Evolutionary conservation across 2,888 invertebrate genomes (phyloP).

Genomic region (Lithophane ornitopus): DNA sequence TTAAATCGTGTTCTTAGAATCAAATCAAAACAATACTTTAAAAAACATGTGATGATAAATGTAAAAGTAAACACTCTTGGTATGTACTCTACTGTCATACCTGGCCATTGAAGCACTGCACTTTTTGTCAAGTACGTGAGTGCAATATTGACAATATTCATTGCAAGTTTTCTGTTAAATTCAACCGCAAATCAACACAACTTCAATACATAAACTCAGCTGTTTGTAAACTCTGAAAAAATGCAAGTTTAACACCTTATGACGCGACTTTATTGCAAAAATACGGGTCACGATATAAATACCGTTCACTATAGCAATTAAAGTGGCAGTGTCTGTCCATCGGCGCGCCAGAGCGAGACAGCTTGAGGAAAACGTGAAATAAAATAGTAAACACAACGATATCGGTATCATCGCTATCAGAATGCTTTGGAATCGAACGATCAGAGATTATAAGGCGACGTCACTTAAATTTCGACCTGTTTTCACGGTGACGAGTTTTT

Average conservation of each 20-base stretch:
- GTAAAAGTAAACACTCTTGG: constrained; percentile 29
- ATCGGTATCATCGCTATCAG: constrained; percentile 73
- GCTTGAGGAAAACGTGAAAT: constrained; percentile 87
- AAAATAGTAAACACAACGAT: constrained; percentile 80
- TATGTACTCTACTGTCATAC: constrained; percentile 13
- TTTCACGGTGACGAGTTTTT: constrained; percentile 47
- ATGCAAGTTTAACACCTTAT: constrained; percentile 44
- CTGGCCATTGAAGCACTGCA: constrained; percentile 41
- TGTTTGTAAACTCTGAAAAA: constrained; percentile 26
- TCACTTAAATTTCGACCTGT: constrained; percentile 55
- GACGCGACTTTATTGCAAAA: constrained; percentile 71
- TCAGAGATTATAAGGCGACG: constrained; percentile 63
- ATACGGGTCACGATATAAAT: constrained; percentile 78
- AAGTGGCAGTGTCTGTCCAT: constrained; percentile 63
- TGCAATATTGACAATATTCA: constrained; percentile 38
- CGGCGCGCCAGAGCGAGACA: constrained; percentile 76
- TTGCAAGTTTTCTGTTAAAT: constrained; percentile 33
- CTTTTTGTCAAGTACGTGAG: constrained; percentile 32
- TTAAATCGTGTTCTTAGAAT: constrained; percentile 13
- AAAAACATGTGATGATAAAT: constrained; percentile 24
- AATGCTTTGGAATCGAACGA: constrained; percentile 67
- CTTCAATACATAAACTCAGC: not conserved
- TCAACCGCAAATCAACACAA: constrained; percentile 27
- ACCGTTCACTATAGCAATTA: constrained; percentile 78
- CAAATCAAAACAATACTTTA: constrained; percentile 36